Evolutionary conservation across 2,888 invertebrate species (phyloP), one percentile per base, ranked within the genome.

Genomic region (Criorhina ranunculi): DNA sequence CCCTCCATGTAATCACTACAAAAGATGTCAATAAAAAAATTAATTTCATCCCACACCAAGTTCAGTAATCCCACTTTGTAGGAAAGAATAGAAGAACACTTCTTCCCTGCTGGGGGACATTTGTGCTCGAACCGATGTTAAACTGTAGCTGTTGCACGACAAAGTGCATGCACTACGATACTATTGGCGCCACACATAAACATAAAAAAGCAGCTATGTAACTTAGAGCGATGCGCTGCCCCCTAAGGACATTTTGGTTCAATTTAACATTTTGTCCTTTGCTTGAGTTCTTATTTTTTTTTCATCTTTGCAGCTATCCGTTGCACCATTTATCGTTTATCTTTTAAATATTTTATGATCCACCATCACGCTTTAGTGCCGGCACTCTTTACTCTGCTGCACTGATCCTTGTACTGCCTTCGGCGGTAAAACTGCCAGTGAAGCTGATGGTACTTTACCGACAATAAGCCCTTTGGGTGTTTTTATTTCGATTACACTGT

Each of bases 271-370:
- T 70, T 64, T 60, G 72, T 82, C 66, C 70, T 72, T 66, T 29
- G 66, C 17, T 72, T 57, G 17, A 1, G 46, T 49, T 46, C 24
- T 69, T 17, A 29, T 42, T 72, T 11, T 51, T 67, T 57, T 35
- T 40, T 29, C 17, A 46, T 31, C 19, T 55, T 51, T 72, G 75
- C 69, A 85, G 70, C 80, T 85, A 80, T 85, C 85, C 75, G 70
- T 59, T 76, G 75, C 80, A 76, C 70, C 80, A 85, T 85, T 85
- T 80, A 85, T 75, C 80, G 79, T 80, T 85, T 85, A 85, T 85
- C 85, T 80, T 76, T 76, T 85, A 85, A 85, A 85, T 85, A 85
- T 85, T 85, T 85, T 85, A 85, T 80, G 80, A 85, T 66, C 64
- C 85, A 60, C 75, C 79, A 80, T 80, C 75, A 76, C 75, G 75